phyloP scores from a whole-genome alignment of 2,888 invertebrate genomes.

The Caenorhabditis panamensis region DNA sequence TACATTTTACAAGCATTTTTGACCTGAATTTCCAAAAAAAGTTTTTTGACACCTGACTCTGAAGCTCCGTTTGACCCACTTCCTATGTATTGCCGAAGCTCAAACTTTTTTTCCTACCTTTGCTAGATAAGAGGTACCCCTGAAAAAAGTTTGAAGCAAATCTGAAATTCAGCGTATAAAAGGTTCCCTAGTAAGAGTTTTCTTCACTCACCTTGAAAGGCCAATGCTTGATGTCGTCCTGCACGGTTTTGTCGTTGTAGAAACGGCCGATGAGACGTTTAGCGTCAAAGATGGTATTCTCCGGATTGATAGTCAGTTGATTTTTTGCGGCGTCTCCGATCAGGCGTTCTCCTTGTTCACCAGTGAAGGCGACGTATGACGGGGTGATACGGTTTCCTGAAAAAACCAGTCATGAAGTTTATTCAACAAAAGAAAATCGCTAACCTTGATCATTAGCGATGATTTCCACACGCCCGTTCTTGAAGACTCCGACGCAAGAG shows the following conservation, averaged over 20 bases:
- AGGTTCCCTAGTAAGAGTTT: constrained; percentile 30
- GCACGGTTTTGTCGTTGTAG: constrained; percentile 93
- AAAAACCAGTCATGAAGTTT: constrained; percentile 7
- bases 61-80: too few relatives aligned
- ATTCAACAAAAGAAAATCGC: neutral
- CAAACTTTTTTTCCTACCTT: too few relatives aligned
- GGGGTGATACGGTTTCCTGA: constrained; percentile 79
- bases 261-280: constrained; percentile 98
- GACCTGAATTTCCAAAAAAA: too few relatives aligned
- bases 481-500: constrained; percentile 82
- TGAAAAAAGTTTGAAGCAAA: too few relatives aligned
- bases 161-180: too few relatives aligned
- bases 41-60: too few relatives aligned
- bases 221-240: constrained; percentile 96
- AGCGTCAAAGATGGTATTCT: constrained; percentile 98
- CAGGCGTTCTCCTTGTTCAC: constrained; percentile 79
- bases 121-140: too few relatives aligned
- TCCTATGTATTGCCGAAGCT: too few relatives aligned
- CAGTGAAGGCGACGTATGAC: constrained; percentile 80
- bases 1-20: too few relatives aligned
- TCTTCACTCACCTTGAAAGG: constrained; percentile 88
- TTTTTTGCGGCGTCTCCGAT: constrained; percentile 99
- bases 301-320: constrained; percentile 98
- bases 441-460: constrained; percentile 81
- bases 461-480: constrained; percentile 82